phyloP scores from a whole-genome alignment of 2,797 vertebrate species.

The Aselliscus stoliczkanus region DNA sequence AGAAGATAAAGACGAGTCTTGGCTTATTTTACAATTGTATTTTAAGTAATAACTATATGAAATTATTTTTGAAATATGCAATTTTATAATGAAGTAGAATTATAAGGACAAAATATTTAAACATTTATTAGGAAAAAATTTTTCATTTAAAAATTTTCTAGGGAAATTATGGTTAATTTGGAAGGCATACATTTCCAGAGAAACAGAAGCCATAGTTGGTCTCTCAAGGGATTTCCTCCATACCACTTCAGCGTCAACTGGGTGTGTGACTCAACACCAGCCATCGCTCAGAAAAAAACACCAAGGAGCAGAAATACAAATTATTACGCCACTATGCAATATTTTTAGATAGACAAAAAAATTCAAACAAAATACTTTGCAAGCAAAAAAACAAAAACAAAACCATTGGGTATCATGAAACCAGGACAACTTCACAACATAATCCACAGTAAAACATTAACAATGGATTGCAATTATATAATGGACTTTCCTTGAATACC shows the following conservation, averaged over 20 bases:
- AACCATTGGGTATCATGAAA: background rate
- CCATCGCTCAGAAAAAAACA: background rate
- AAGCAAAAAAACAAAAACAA: background rate
- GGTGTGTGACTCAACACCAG: background rate
- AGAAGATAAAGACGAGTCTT: background rate
- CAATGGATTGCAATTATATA: background rate
- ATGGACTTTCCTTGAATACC: background rate
- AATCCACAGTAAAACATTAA: slow-evolving; percentile 39
- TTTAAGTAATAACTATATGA: background rate
- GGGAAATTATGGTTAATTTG: background rate
- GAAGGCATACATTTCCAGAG: background rate
- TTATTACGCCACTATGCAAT: background rate
- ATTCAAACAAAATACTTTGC: slow-evolving; percentile 13
- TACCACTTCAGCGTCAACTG: background rate
- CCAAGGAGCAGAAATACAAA: background rate
- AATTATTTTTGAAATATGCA: background rate
- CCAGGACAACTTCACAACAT: background rate
- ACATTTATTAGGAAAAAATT: background rate
- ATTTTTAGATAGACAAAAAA: slow-evolving; percentile 24
- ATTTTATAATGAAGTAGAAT: background rate
- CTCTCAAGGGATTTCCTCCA: background rate
- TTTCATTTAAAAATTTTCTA: background rate
- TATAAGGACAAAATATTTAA: background rate
- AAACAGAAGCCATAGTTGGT: background rate
- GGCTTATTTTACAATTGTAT: background rate